Evolutionary conservation across 2,113 vertebrate species (phyloP).

Genomic region (Corydoras sp.): DNA sequence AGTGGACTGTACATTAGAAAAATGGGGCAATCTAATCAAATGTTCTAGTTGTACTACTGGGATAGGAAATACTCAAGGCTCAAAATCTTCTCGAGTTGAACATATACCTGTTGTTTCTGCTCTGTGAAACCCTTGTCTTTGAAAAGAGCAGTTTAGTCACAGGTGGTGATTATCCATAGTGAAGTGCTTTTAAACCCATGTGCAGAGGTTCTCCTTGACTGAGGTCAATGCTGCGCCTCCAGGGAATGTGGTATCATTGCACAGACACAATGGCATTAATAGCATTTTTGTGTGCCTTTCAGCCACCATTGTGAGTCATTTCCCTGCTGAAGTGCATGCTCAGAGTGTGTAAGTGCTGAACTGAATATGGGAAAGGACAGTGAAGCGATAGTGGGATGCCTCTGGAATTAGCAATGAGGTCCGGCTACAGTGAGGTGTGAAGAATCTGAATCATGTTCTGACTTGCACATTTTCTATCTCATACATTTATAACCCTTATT

Average conservation of each 20-base stretch:
- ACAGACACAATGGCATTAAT: slow-evolving; percentile 15
- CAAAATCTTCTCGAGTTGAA: background rate
- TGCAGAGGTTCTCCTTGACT: slow-evolving; percentile 24
- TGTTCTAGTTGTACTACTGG: background rate
- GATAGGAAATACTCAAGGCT: background rate
- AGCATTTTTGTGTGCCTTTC: slow-evolving; percentile 18
- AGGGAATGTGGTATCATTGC: slow-evolving; percentile 7
- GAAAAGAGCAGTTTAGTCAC: slow-evolving; percentile 19
- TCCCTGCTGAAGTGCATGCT: slow-evolving; percentile 4
- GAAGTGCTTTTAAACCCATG: background rate
- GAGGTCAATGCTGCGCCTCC: slow-evolving; percentile 11
- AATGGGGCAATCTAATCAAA: background rate
- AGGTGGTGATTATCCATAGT: slow-evolving; percentile 19
- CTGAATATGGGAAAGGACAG: background rate
- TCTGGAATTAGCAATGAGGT: slow-evolving; percentile 11
- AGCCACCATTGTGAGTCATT: background rate
- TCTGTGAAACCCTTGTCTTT: background rate
- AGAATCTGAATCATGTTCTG: background rate
- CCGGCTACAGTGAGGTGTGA: background rate
- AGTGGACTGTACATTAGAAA: background rate
- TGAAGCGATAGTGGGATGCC: background rate
- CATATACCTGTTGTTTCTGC: background rate
- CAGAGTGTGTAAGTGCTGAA: background rate
- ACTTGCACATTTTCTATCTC: background rate
- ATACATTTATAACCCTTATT: background rate